These are phyloP conservation scores for Corythoichthys intestinalis DNA, from an alignment of 2,113 vertebrate genomes.

Conservation along the genomic window DNA sequence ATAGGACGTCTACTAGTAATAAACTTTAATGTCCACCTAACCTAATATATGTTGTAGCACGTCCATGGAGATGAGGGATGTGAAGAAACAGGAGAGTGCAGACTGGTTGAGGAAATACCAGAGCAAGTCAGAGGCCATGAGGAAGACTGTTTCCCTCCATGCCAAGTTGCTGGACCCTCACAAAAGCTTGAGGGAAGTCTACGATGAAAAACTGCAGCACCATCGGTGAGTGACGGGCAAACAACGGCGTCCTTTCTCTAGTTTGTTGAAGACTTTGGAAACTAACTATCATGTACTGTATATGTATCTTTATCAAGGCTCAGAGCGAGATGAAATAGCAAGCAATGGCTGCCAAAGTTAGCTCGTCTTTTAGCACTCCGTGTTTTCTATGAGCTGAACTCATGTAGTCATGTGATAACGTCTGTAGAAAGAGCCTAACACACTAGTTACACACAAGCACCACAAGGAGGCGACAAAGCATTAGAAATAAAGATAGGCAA, in stretches of 20 bases:
- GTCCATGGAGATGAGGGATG: slow-evolving; percentile 78
- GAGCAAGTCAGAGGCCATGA: slow-evolving; percentile 78
- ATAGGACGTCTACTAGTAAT: too few relatives aligned
- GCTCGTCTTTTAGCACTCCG: too few relatives aligned
- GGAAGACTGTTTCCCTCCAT: slow-evolving; percentile 74
- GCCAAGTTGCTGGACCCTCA: slow-evolving; percentile 88
- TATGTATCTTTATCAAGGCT: too few relatives aligned
- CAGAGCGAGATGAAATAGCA: too few relatives aligned
- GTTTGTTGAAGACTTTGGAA: slow-evolving; percentile 9
- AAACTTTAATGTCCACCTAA: too few relatives aligned
- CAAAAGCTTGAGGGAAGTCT: slow-evolving; percentile 81
- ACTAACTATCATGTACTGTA: slow-evolving; percentile 24
- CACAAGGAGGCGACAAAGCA: too few relatives aligned
- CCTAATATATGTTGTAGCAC: slow-evolving; percentile 60
- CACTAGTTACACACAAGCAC: too few relatives aligned
- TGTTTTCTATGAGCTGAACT: too few relatives aligned
- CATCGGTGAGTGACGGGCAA: slow-evolving; percentile 74
- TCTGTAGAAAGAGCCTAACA: too few relatives aligned
- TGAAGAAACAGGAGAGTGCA: slow-evolving; percentile 68
- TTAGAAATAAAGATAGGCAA: too few relatives aligned
- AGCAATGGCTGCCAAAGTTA: too few relatives aligned
- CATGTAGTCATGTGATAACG: too few relatives aligned
- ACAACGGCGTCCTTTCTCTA: neutral
- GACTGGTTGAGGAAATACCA: slow-evolving; percentile 80
- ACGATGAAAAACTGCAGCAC: slow-evolving; percentile 77